Evolutionary conservation across 2,888 invertebrate genomes (phyloP), one percentile per base, ranked within the genome.

Genomic region (Protophormia terraenovae): DNA sequence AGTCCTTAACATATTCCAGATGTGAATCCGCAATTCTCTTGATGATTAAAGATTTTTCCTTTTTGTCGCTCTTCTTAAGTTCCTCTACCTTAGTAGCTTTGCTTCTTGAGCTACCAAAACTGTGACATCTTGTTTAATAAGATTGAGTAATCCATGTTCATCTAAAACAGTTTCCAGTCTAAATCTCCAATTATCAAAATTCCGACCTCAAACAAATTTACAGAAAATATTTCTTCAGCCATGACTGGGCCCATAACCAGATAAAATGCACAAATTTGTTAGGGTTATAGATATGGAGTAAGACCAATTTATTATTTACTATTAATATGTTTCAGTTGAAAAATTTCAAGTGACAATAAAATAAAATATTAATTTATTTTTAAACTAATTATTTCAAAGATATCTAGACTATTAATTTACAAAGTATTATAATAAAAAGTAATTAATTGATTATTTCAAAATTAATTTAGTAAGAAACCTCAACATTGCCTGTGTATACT

Each of bases 1-100:
- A 67, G 6, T 67, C 50, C 50, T 67, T 67, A 8, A 67, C 32
- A 19, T 67, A 67, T 16, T 67, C 67, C 24, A 67, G 32, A 67
- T 67, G 67, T 8, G 19, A 50, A 35, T 67, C 67, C 0, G 47
- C 47, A 67, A 67, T 50, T 50, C 50, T 69, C 53, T 32, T 41
- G 14, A 64, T 67, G 3, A 50, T 67, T 45, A 50, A 7, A 5
- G 47, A 45, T 47, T 27, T 41, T 66, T 6, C 35, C 58, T 32
- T 29, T 10, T 10, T 35, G 8, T 67, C 67, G n/a, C 27, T 29
- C 8, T 27, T 47, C 10, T 10, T 47, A 3, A 67, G 41, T 5
- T 41, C 38, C 2, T 29, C 67, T 19, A 7, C 8, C 27, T 67
- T 47, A 14, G 6, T 7, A 29, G 19, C 27, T 47, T 47, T 24